Evolutionary conservation across 2,797 vertebrate genomes (phyloP).

Genomic region (Scyliorhinus canicula): DNA sequence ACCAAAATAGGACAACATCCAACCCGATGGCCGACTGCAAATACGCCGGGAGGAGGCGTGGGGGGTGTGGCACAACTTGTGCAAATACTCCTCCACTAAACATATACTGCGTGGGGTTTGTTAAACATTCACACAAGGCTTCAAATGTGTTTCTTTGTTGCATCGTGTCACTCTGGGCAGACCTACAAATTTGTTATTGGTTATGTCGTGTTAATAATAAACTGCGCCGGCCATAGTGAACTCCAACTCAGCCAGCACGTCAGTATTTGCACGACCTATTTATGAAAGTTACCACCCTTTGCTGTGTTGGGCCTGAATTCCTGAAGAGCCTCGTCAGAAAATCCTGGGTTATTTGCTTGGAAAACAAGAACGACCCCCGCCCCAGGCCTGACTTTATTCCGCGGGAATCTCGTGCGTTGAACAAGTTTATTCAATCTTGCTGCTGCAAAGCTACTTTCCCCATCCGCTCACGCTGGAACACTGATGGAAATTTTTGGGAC

Average conservation of each 20-base stretch:
- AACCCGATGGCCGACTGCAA: background rate
- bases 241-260: background rate
- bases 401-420: background rate
- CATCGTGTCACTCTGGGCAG: background rate
- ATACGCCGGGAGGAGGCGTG: background rate
- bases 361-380: background rate
- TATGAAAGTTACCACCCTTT: background rate
- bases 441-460: background rate
- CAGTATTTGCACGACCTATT: background rate
- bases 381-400: background rate
- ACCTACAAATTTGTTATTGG: background rate
- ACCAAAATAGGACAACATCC: conserved; percentile 31
- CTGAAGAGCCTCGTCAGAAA: background rate
- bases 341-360: background rate
- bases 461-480: background rate
- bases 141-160: background rate
- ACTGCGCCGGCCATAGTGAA: background rate
- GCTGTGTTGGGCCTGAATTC: background rate
- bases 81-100: no score
- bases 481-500: background rate
- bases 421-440: background rate
- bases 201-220: background rate
- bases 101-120: background rate
- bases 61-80: background rate
- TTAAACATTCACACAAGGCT: background rate